Conservation (phyloP, 2,888 invertebrate species). For the Argyresthia goedartella region DNA sequence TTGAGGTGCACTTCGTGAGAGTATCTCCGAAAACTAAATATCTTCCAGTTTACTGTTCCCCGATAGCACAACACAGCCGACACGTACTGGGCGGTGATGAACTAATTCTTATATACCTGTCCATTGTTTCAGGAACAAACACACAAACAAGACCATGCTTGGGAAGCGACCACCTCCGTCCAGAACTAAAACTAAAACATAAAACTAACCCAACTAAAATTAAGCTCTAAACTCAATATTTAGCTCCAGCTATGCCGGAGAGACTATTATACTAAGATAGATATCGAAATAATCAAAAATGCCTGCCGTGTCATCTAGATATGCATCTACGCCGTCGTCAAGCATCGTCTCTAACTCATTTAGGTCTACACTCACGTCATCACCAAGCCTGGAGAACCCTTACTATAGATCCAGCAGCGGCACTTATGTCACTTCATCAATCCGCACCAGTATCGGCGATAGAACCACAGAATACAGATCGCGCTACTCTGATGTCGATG, state of each 20-base stretch:
- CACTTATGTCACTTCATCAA: constrained; percentile 44
- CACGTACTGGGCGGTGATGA: too few species aligned
- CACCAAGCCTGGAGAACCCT: constrained; percentile 66
- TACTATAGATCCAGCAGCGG: constrained; percentile 60
- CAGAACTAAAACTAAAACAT: constrained; percentile 30
- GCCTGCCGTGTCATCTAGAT: constrained; percentile 72
- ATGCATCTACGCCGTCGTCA: constrained; percentile 45
- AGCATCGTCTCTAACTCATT: constrained; percentile 59
- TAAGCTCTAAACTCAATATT: background rate
- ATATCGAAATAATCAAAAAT: constrained; percentile 33
- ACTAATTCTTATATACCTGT: background rate
- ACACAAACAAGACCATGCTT: constrained; percentile 35
- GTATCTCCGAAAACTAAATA: too few species aligned
- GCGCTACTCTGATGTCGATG: constrained; percentile 49
- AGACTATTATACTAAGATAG: background rate
- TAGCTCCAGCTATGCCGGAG: background rate
- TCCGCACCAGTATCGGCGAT: constrained; percentile 40
- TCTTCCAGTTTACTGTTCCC: too few species aligned
- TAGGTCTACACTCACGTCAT: constrained; percentile 50
- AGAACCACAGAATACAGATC: constrained; percentile 49
- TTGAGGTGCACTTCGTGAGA: too few species aligned
- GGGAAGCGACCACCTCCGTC: constrained; percentile 40
- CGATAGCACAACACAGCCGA: too few species aligned
- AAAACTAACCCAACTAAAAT: background rate
- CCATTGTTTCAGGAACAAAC: constrained; percentile 35